Conservation (phyloP, 2,113 vertebrate genomes). For the Saimiri boliviensis region DNA sequence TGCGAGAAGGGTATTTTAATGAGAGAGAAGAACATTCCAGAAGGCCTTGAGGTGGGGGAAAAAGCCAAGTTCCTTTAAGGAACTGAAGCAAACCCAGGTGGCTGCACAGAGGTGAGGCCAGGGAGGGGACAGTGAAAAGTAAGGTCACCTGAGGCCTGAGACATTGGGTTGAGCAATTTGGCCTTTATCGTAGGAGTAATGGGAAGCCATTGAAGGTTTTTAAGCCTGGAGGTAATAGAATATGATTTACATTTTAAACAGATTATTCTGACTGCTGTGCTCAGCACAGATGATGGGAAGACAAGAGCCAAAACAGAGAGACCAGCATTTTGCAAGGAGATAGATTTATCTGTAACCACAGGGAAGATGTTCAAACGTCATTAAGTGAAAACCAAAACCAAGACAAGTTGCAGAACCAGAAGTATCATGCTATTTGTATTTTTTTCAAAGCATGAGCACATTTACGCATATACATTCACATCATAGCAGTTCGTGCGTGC, state of each 20-base stretch:
- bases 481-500: neutral
- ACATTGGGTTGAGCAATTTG: neutral
- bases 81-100: neutral
- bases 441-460: neutral
- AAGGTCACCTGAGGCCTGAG: neutral
- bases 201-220: neutral
- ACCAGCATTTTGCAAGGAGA: neutral
- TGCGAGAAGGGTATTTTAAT: neutral
- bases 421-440: neutral
- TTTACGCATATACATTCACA: neutral
- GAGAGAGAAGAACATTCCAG: neutral
- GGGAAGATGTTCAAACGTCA: neutral
- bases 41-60: neutral
- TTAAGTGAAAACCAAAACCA: neutral
- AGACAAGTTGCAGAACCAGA: neutral
- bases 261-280: neutral
- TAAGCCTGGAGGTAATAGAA: neutral
- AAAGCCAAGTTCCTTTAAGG: neutral
- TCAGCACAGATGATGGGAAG: neutral
- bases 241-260: conserved; percentile 1
- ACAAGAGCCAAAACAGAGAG: neutral
- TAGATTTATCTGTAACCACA: neutral
- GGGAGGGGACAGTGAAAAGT: neutral
- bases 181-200: neutral
- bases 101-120: neutral